Evolutionary conservation across 2,113 vertebrate genomes (phyloP), one percentile per base, ranked within the genome.

Genomic region (Lophotis ruficrista): DNA sequence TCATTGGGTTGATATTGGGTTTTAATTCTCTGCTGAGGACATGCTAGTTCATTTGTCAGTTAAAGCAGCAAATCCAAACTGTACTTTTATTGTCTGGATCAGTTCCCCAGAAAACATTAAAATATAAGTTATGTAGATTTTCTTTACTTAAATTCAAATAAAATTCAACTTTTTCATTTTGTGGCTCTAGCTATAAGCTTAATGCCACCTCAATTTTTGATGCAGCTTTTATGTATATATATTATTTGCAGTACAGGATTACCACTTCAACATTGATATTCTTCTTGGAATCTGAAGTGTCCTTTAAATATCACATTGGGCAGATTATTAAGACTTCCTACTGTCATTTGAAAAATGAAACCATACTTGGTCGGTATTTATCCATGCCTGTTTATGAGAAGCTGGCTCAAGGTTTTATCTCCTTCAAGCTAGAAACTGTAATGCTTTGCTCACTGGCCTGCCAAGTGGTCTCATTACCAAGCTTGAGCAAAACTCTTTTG

Each of bases 271-370:
- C 81, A 89, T 83, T 48, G 53, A 37, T 95, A 76, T 94, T 95
- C 57, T 87, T 85, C 68, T 90, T 97, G 73, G 71, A 90, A 70
- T 83, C 56, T 72, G 84, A 86, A 93, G 43, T 91, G 85, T 94
- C 64, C 90, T 94, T 97, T 96, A 89, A 87, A 37, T 47, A 77
- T 94, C 76, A 69, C 72, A 31, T 87, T 93, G 93, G 83, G 25
- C 68, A 89, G 89, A 93, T 96, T 96, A 95, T 96, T 97, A 97
- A 95, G 87, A 89, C 89, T 97, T 96, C 45, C 75, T 96, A 77
- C 71, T 97, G 73, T 96, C 87, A 92, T 90, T 94, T 92, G 80
- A 94, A 89, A 97, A 94, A 90, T 92, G 54, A 71, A 95, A 66
- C 84, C 60, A 53, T n/a, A 78, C 50, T 96, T 89, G 43, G 41